These are phyloP conservation scores for Panonychus citri DNA, from an alignment of 1,140 invertebrate species.

Conservation along the genomic window DNA sequence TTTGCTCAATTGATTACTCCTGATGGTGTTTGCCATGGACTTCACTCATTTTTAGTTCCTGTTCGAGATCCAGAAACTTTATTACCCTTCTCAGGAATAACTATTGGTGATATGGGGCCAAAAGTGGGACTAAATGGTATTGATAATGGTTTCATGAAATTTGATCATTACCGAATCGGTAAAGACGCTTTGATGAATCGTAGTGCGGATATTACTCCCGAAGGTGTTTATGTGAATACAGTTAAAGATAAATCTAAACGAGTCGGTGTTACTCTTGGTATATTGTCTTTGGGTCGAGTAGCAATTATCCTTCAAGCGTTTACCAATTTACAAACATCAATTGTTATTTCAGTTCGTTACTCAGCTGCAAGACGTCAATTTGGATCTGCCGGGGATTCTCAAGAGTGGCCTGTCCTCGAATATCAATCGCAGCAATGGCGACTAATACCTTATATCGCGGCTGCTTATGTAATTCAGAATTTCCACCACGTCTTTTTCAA, in stretches of 20 bases:
- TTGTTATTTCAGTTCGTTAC: slow-evolving; percentile 68
- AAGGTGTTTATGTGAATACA: slow-evolving; percentile 51
- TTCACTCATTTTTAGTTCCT: slow-evolving; percentile 64
- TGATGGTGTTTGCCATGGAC: slow-evolving; percentile 54
- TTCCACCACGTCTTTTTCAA: slow-evolving; percentile 37
- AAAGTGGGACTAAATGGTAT: slow-evolving; percentile 67
- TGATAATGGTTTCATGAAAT: slow-evolving; percentile 72
- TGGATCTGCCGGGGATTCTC: slow-evolving; percentile 32
- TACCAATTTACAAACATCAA: slow-evolving; percentile 38
- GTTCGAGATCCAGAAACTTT: slow-evolving; percentile 50
- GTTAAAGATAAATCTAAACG: slow-evolving; percentile 21
- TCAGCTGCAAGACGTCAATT: slow-evolving; percentile 71
- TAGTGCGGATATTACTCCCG: slow-evolving; percentile 56
- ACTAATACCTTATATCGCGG: slow-evolving; percentile 61
- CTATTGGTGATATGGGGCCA: slow-evolving; percentile 65
- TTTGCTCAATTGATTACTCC: slow-evolving; percentile 66
- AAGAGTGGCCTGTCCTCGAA: slow-evolving; percentile 59
- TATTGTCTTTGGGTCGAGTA: slow-evolving; percentile 56
- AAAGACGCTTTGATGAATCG: slow-evolving; percentile 56
- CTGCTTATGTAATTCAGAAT: slow-evolving; percentile 45
- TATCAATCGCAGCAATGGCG: slow-evolving; percentile 83
- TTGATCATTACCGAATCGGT: slow-evolving; percentile 59
- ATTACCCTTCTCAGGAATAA: slow-evolving; percentile 42
- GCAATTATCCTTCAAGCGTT: slow-evolving; percentile 38
- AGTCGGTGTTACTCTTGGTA: slow-evolving; percentile 33